Conservation (phyloP, 2,797 vertebrate genomes). For the Xenops minutus region DNA sequence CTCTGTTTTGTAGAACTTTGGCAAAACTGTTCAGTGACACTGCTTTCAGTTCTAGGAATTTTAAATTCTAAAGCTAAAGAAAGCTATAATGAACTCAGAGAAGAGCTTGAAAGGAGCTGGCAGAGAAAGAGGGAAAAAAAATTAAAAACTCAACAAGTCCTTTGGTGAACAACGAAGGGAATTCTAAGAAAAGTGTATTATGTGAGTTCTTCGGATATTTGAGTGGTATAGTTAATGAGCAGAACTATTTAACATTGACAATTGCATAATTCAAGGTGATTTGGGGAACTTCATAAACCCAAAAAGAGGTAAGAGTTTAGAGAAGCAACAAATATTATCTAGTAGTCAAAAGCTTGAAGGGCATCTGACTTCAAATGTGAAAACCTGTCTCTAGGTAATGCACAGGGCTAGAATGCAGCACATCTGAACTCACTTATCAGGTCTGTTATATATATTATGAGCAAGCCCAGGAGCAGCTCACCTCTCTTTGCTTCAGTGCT, state of each 20-base stretch:
- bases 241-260: neutral
- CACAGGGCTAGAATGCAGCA: neutral
- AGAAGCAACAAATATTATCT: neutral
- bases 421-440: neutral
- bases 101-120: neutral
- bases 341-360: neutral
- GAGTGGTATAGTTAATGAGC: neutral
- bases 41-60: neutral
- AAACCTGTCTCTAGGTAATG: neutral
- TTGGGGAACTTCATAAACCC: neutral
- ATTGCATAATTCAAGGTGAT: neutral
- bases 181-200: neutral
- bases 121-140: neutral
- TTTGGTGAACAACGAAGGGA: neutral
- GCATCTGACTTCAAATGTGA: neutral
- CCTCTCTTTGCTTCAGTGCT: neutral
- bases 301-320: neutral
- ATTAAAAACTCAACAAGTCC: fast-evolving
- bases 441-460: neutral
- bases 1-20: neutral
- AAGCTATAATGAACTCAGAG: neutral
- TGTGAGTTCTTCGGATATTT: neutral
- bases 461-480: neutral
- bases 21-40: neutral
- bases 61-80: neutral